Evolutionary conservation across 1,140 invertebrate genomes (phyloP).

Genomic region (Bombus soroeensis): DNA sequence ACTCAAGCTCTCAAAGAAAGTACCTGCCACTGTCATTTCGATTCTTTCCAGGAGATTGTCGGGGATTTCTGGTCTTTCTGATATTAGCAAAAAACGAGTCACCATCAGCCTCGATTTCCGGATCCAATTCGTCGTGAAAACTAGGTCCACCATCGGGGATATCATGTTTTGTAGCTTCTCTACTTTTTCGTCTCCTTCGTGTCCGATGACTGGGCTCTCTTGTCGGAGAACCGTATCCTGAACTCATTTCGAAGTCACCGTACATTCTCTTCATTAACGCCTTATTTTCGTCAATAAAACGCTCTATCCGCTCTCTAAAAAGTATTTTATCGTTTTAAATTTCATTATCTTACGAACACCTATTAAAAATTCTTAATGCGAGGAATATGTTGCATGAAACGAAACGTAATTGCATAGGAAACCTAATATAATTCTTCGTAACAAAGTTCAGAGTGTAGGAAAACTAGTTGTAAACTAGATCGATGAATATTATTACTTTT

Average conservation of each 20-base stretch:
- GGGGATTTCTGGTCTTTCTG: constrained; percentile 80
- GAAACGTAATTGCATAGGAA: not conserved
- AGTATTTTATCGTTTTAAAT: not conserved
- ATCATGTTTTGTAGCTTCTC: constrained; percentile 76
- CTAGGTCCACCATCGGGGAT: constrained; percentile 80
- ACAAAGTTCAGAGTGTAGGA: no score
- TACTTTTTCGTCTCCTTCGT: constrained; percentile 74
- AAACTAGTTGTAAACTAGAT: not conserved
- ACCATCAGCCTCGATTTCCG: constrained; percentile 62
- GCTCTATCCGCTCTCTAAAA: constrained; percentile 93
- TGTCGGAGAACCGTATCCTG: constrained; percentile 82
- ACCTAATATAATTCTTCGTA: not conserved
- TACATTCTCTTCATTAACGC: constrained; percentile 96
- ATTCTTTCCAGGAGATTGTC: constrained; percentile 84
- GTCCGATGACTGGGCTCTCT: constrained; percentile 79
- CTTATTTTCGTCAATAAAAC: constrained; percentile 96
- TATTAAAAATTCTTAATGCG: not conserved
- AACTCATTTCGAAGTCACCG: constrained; percentile 89
- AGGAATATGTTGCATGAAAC: not conserved
- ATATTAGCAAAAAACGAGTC: constrained; percentile 84
- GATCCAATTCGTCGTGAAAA: constrained; percentile 63
- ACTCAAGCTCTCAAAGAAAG: not conserved
- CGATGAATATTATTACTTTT: not conserved
- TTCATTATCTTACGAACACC: not conserved
- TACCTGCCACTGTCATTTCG: constrained; percentile 85